Percentiles rank a stretch among this genome's conserved stretches.
phyloP scores from a whole-genome alignment of 2,888 invertebrate species.

The Heliconius ismenius region DNA sequence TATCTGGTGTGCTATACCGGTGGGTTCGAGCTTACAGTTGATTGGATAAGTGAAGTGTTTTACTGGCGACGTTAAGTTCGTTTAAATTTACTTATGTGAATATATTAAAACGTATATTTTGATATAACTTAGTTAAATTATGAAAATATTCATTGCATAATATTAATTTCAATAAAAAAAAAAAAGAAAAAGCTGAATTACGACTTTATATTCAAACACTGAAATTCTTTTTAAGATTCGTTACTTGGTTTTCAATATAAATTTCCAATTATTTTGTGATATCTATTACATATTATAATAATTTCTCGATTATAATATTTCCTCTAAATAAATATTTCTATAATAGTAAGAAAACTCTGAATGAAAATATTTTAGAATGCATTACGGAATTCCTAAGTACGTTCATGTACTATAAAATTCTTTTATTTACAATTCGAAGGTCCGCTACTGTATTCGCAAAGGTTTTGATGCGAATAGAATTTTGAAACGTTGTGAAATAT shows the following conservation, averaged over 20 bases:
- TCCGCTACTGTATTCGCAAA: constrained; percentile 28
- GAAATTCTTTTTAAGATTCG: not conserved
- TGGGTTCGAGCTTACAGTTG: not conserved
- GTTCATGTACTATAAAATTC: constrained; percentile 24
- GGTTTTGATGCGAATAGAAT: constrained; percentile 30
- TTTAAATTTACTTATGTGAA: not conserved
- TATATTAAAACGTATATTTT: not conserved
- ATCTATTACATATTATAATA: not conserved
- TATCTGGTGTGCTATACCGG: not conserved
- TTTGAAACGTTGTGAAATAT: constrained; percentile 53
- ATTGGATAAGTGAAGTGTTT: constrained; percentile 6
- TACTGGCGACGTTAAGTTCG: not conserved
- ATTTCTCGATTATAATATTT: not conserved
- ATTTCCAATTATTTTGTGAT: not conserved
- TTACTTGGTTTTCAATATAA: not conserved
- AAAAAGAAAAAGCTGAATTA: not conserved
- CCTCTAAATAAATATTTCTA: not conserved
- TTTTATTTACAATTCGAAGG: constrained; percentile 24
- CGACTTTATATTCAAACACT: not conserved
- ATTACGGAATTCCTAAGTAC: constrained; percentile 20
- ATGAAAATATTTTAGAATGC: constrained; percentile 14
- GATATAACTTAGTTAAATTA: too few relatives aligned
- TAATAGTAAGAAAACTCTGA: not conserved
- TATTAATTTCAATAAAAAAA: too few relatives aligned
- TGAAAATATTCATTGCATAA: too few relatives aligned